A percentile compares a stretch with the other conserved stretches of the same genome.
phyloP scores from a whole-genome alignment of 2,888 invertebrate species.

The Chymomyza fuscimana region DNA sequence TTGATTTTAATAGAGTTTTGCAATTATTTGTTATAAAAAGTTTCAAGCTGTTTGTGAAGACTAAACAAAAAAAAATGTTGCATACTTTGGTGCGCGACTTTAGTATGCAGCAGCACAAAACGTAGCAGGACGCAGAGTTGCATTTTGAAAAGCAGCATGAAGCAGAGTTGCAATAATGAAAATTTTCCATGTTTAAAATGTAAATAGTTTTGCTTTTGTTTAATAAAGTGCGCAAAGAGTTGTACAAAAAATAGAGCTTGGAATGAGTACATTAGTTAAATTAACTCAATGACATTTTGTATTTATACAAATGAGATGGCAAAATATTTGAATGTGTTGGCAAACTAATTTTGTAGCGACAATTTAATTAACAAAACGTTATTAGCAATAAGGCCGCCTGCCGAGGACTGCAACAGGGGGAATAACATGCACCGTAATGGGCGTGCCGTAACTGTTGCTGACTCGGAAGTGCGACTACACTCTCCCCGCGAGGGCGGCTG shows the following conservation, averaged over 20 bases:
- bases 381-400: background rate
- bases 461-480: too few species aligned
- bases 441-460: too few species aligned
- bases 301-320: background rate
- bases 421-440: too few species aligned
- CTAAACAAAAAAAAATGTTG: too few species aligned
- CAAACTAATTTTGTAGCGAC: background rate
- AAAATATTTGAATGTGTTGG: background rate
- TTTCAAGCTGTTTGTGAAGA: background rate
- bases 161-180: background rate
- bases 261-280: background rate
- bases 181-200: background rate
- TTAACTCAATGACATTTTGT: background rate
- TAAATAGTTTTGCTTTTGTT: background rate
- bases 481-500: too few species aligned
- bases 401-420: too few species aligned
- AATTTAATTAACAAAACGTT: background rate
- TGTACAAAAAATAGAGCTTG: background rate
- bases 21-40: background rate
- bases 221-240: background rate
- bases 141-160: too few species aligned
- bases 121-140: too few species aligned
- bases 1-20: constrained; percentile 7
- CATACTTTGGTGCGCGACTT: too few species aligned
- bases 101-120: too few species aligned